Base-by-base conservation (phyloP, 2,888 invertebrate genomes). In the Leptogaster cylindrica region DNA sequence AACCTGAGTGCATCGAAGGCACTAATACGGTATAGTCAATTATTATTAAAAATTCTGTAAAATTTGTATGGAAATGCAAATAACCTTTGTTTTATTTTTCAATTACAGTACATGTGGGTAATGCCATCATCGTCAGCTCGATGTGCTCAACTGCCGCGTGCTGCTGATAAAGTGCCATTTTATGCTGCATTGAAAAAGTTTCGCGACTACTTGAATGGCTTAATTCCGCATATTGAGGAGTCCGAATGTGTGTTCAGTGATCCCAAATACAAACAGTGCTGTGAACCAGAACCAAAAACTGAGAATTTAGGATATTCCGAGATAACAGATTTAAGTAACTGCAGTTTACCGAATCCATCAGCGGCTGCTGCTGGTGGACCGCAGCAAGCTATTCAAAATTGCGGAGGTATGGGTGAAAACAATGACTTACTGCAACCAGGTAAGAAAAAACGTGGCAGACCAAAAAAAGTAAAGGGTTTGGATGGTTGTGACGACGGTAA, bases 111-210 rank as follows among this genome's bases (percentile, higher is more conserved):
- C 81, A 93, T 97, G 86, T 98, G 95, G 93, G 97, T 98, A 78
- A 97, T 97, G 97, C 97, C 97, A 72, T 97, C 97, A 65, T 97
- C 97, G 58, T 96, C 95, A 77, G 97, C 97, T 55, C 88, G 97
- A 63, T 97, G 96, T 84, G 95, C 97, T 36, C 97, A 97, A 82
- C 84, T 97, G 74, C 97, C 97, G n/a, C 87, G 97, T 74, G 96
- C 97, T 16, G 93, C 95, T 0, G 97, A 98, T 84, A 98, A 98
- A 84, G 95, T 98, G 69, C 97, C 97, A 72, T 98, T 96, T 84
- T 98, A 97, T 84, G 89, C 92, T 69, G 96, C 96, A 63, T 86
- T 97, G 48, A 96, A 95, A 82, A 95, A 95, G 83, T 93, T 97
- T 82, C 88, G 96, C 64, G 97, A 97, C 83, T 94, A 92, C 83